Evolutionary conservation across 2,888 invertebrate genomes (phyloP), one percentile per base, ranked within the genome.

Genomic region (Bembecia ichneumoniformis): DNA sequence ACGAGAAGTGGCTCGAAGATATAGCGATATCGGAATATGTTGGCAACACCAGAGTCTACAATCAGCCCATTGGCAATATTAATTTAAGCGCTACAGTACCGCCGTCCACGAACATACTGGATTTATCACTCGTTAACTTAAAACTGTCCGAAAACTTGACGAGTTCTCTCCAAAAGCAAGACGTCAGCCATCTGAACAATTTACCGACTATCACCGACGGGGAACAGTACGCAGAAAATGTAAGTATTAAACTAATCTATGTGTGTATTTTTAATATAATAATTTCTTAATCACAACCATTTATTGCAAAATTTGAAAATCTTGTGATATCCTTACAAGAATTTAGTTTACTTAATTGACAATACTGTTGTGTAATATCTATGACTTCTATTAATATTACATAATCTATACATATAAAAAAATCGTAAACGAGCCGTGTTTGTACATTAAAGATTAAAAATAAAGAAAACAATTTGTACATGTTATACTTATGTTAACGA

Each of bases 71-170:
- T 47, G 88, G 88, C 0, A 82, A 91, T 77, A 74, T 90, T 64
- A 72, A 86, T 66, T 73, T 89, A 64, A 75, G 77, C 62, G 65
- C 82, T 47, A 76, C 82, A 52, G 64, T 79, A 59, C 77, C 88
- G 46, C 76, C 89, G 62, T 89, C 89, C 15, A 87, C 89, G 17
- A 92, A 91, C 70, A 87, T 92, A 51, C 67, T 92, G 36, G 93
- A 93, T 61, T 73, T 94, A 59, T 77, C 90, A 3, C 83, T 89
- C 43, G 87, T 89, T 0, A 92, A 90, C 69, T 77, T 89, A 59
- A 89, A 90, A 58, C 71, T 94, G 40, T 89, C 91, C 0, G 90
- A 92, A 64, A 88, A 90, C 58, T 75, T 94, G 3, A 74, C 77
- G 64, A 80, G 79, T 62, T 71, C 83, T 43, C 70, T 86, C 46